Evolutionary conservation across 2,888 invertebrate species (phyloP).

Genomic region (Macaria liturata): DNA sequence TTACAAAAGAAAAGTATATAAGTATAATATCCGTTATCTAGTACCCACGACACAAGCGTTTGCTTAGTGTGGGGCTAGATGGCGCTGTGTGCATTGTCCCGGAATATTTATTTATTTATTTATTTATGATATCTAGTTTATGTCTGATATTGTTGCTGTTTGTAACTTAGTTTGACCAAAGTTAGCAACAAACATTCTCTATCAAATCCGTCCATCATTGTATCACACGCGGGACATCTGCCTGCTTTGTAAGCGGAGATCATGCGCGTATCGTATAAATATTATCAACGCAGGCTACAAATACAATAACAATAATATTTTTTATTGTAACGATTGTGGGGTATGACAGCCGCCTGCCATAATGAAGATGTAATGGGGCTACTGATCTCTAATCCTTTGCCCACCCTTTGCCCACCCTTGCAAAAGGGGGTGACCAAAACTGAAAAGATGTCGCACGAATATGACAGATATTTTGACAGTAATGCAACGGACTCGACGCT

Average conservation of each 20-base stretch:
- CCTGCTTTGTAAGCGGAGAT: constrained; percentile 65
- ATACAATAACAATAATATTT: constrained; percentile 72
- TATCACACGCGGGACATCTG: constrained; percentile 44
- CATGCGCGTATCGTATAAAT: constrained; percentile 70
- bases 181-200: too few species aligned
- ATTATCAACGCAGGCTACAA: constrained; percentile 69
- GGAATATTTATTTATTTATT: too few species aligned
- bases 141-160: too few species aligned
- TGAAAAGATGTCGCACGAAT: constrained; percentile 79
- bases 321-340: constrained; percentile 67
- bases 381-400: constrained; percentile 72
- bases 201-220: constrained; percentile 32
- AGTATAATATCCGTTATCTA: too few species aligned
- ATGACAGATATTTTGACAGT: constrained; percentile 83
- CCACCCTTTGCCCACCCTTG: constrained; percentile 5
- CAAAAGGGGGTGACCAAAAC: constrained; percentile 69
- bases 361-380: constrained; percentile 83
- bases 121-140: too few species aligned
- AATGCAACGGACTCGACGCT: constrained; percentile 73
- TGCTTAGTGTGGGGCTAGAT: too few species aligned
- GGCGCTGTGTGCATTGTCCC: too few species aligned
- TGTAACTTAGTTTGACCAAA: too few species aligned
- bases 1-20: too few species aligned
- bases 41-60: too few species aligned
- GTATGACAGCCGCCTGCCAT: constrained; percentile 77